Conservation (phyloP, 2,797 vertebrate genomes). For the Microctenopoma stevenorrisi region DNA sequence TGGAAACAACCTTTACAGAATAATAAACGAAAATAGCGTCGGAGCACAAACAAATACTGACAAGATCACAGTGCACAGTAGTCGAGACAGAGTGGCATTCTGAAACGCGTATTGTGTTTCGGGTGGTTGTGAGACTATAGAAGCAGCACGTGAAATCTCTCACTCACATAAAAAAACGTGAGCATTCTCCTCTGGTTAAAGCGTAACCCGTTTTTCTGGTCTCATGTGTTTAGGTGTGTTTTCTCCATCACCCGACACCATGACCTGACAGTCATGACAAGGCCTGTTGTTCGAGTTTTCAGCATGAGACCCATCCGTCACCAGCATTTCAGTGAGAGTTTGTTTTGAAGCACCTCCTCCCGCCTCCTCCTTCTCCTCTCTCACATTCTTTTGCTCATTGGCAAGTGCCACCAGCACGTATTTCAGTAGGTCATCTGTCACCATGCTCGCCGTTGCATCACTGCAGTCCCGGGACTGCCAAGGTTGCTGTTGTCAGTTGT, state of each 20-base stretch:
- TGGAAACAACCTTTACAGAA: conserved; percentile 18
- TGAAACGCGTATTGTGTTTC: neutral
- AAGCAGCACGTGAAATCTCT: no score
- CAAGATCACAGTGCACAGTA: neutral
- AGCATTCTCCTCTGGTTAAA: neutral
- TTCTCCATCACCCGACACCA: conserved; percentile 29
- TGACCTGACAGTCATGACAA: conserved; percentile 31
- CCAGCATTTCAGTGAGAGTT: conserved; percentile 33
- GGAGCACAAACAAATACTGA: neutral
- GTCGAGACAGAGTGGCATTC: neutral
- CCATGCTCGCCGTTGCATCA: conserved; percentile 15
- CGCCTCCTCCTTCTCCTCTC: conserved; percentile 3
- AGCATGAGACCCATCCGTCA: conserved; percentile 36
- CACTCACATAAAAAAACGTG: no score
- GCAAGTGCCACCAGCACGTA: conserved; percentile 39
- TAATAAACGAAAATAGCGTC: conserved; percentile 12
- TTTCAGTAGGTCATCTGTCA: conserved; percentile 41
- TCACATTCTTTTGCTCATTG: conserved; percentile 7
- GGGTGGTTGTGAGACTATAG: neutral
- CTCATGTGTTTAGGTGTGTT: conserved; percentile 16
- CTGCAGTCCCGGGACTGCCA: conserved; percentile 3
- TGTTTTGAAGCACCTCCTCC: conserved; percentile 17
- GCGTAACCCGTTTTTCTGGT: neutral
- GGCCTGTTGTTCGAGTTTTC: conserved; percentile 45
- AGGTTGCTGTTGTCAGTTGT: conserved; percentile 7